phyloP scores from a whole-genome alignment of 1,140 invertebrate genomes.

The Agrilus planipennis region DNA sequence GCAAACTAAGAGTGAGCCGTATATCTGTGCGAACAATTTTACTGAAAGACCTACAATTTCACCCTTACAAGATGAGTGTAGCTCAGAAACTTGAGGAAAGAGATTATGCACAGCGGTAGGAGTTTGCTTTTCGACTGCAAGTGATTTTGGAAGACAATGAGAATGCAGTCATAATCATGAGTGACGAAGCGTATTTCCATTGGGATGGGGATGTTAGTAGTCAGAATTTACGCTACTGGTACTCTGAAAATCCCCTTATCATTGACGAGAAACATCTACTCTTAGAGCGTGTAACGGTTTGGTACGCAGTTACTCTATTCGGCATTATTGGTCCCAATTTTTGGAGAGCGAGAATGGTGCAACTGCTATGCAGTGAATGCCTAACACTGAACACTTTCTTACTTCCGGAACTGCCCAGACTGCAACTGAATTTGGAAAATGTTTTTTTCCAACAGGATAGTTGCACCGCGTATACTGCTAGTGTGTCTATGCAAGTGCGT shows the following conservation, averaged over 20 bases:
- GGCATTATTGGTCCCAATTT: background rate
- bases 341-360: too few relatives aligned
- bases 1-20: background rate
- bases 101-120: background rate
- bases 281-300: background rate
- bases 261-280: too few relatives aligned
- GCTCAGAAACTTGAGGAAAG: background rate
- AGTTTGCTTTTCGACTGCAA: background rate
- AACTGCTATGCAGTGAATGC: too few relatives aligned
- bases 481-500: too few relatives aligned
- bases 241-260: too few relatives aligned
- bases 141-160: background rate
- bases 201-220: too few relatives aligned
- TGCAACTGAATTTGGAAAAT: slow-evolving; percentile 1
- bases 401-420: background rate
- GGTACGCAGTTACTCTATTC: background rate
- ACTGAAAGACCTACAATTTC: too few relatives aligned
- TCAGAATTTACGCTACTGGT: too few relatives aligned
- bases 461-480: too few relatives aligned
- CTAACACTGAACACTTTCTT: slow-evolving; percentile 1
- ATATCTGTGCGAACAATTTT: background rate
- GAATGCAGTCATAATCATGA: background rate
- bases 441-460: slow-evolving; percentile 1
- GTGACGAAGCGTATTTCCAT: background rate
- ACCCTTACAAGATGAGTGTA: background rate